Percentiles rank a stretch among this genome's conserved stretches.
Conservation (phyloP, 1,140 invertebrate genomes). For the Pectinophora gossypiella region DNA sequence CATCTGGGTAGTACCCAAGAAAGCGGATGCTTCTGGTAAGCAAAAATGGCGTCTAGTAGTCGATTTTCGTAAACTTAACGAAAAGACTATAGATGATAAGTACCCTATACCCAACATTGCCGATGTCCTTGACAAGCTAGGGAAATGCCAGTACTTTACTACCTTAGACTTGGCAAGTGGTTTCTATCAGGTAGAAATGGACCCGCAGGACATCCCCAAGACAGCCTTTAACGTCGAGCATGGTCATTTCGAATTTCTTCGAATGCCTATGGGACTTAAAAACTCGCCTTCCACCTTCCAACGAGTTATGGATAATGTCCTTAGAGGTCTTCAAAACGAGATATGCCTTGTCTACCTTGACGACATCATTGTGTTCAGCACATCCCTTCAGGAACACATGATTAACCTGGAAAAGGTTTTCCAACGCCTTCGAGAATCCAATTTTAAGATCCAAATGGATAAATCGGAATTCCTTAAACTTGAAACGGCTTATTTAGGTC, state of each 20-base stretch:
- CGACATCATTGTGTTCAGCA: conserved; percentile 30
- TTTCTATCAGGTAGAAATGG: conserved; percentile 67
- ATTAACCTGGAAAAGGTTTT: conserved; percentile 24
- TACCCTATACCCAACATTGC: conserved; percentile 73
- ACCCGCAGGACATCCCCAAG: conserved; percentile 6
- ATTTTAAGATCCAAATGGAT: conserved; percentile 34
- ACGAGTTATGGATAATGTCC: conserved; percentile 32
- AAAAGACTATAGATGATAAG: conserved; percentile 46
- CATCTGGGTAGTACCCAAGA: conserved; percentile 14
- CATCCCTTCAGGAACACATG: conserved; percentile 27
- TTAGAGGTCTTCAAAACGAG: conserved; percentile 27
- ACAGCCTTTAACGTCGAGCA: conserved; percentile 28
- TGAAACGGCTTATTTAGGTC: conserved; percentile 27
- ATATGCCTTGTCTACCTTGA: conserved; percentile 46
- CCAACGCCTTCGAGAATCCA: conserved; percentile 20
- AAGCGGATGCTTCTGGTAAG: conserved; percentile 26
- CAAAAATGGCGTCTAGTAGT: conserved; percentile 43
- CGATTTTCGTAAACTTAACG: conserved; percentile 45
- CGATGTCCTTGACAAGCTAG: conserved; percentile 62
- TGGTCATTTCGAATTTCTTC: conserved; percentile 34
- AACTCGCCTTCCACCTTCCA: conserved; percentile 40
- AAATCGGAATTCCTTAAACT: conserved; percentile 13
- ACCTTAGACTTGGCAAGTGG: conserved; percentile 66
- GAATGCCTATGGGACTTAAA: conserved; percentile 36
- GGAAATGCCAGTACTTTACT: conserved; percentile 49